Evolutionary conservation across 1,140 invertebrate genomes (phyloP), one percentile per base, ranked within the genome.

Genomic region (Lamellibrachia luymesi): DNA sequence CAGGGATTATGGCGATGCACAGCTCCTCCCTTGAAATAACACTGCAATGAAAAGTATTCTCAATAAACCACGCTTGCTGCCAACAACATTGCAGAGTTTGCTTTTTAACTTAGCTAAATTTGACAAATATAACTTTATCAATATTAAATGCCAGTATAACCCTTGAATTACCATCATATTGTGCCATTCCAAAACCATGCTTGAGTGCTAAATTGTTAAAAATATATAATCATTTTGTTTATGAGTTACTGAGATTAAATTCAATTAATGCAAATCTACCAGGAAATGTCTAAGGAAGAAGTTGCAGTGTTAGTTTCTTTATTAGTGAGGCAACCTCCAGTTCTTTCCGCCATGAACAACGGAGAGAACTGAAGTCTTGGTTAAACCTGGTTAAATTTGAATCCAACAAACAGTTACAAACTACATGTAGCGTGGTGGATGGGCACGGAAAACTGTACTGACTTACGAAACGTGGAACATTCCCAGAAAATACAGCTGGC

Each of bases 1-100:
- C 96, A 96, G 91, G 94, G 94, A 93, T 95, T 95, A 17, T 94
- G 94, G 50, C 94, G 51, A 90, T 95, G 94, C 56, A 95, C 94
- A 91, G 93, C 91, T 13, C 91, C 92, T 4, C 95, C 95, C 91
- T 95, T 93, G 89, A 96, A 92, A 92, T 94, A 95, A 5, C 92
- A 92, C 95, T 96, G 94, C 27, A 93, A 93, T 2, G 17, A 22
- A 80, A 80, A 80, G 64, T 17, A 80, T 80, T 80, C 64, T 17
- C 64, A 80, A 17, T 4, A 80, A 22, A 80, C 64, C 17, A 80
- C 13, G 13, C 52, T 38, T 38, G 38, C 38, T 38, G 38, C 38
- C 38, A 38, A 38, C 38, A 38, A 38, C 0, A 0, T 90, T 90
- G 17, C 89, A 90, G 27, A 27, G 89, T 90, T 90, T 90, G 89